Base-by-base conservation (phyloP, 2,113 vertebrate species). In the Dascyllus trimaculatus region DNA sequence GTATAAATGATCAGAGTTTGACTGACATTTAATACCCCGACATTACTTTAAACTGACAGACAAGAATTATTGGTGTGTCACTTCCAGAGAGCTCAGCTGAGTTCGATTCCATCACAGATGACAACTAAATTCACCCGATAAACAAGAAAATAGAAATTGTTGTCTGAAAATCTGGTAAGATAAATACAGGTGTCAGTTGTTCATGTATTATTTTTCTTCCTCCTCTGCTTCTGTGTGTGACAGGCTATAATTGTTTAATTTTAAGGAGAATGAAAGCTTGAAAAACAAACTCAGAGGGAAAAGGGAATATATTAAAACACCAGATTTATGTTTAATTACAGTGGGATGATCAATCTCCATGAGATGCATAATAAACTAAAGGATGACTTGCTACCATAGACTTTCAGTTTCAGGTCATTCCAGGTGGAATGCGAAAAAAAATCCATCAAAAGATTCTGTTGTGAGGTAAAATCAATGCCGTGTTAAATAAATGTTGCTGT, bases 401-500 rank as follows among this genome's bases (percentile, higher is more conserved):
- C 35, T 70, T 70, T 71, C 14, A 43, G 58, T 52, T 43, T 32
- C 62, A 75, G 29, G 40, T 71, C 19, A 11, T 49, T 82, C 77
- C 63, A 82, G 72, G 72, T 80, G 60, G 58, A 61, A 71, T 58
- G 45, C 29, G 65, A 43, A 75, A 82, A 84, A 52, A 66, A 79
- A 89, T 82, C 82, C 64, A 92, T 90, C 86, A 89, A 79, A 80
- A 68, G 52, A 88, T 88, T 87, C 85, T 68, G 25, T 66, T 32
- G 66, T 78, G 83, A 80, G 78, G 75, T 73, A 61, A 86, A 92
- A 92, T 93, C 89, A 86, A 90, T 91, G 62, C 59, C 3, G 62
- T 72, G 57, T 82, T 90, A 86, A 90, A 90, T 88, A 87, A 87
- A 91, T 84, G 38, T 78, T 82, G 85, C 78, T 81, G 90, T 84